Evolutionary conservation across 2,888 invertebrate species (phyloP).

Genomic region (Folsomia manolachei): DNA sequence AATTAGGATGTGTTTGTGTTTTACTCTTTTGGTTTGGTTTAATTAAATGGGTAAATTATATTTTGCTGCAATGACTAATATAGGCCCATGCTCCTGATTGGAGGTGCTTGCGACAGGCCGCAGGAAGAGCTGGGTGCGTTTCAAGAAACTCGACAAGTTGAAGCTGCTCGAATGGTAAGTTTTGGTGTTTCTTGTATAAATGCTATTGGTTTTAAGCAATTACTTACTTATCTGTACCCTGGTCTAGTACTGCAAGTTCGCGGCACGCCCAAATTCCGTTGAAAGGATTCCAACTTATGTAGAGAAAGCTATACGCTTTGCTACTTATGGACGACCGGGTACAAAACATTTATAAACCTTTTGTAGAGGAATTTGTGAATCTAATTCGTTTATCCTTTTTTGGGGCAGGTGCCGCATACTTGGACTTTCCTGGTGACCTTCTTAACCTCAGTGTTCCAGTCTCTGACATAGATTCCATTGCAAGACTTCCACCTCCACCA

Average conservation of each 20-base stretch:
- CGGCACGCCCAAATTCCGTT: conserved; percentile 79
- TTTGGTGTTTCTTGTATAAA: no score
- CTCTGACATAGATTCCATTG: conserved; percentile 52
- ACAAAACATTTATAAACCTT: no score
- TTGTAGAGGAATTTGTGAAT: no score
- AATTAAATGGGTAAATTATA: no score
- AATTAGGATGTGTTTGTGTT: no score
- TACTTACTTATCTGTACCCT: no score
- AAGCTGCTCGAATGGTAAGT: conserved; percentile 76
- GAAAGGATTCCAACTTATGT: conserved; percentile 82
- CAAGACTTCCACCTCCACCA: conserved; percentile 61
- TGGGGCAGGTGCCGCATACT: conserved; percentile 65
- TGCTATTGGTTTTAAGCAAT: no score
- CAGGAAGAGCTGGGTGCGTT: conserved; percentile 95
- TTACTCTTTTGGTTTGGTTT: conserved; percentile 27
- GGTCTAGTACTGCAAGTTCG: conserved; percentile 92
- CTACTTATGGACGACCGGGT: conserved; percentile 85
- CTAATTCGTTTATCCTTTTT: conserved; percentile 19
- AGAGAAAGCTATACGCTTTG: conserved; percentile 82
- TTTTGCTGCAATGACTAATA: background rate
- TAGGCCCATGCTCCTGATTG: conserved; percentile 86
- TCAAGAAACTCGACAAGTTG: conserved; percentile 90
- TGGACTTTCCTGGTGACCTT: conserved; percentile 88
- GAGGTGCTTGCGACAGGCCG: conserved; percentile 85
- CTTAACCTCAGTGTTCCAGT: conserved; percentile 60